Evolutionary conservation across 2,888 invertebrate species (phyloP), one percentile per base, ranked within the genome.

Genomic region (Leistus spinibarbis): DNA sequence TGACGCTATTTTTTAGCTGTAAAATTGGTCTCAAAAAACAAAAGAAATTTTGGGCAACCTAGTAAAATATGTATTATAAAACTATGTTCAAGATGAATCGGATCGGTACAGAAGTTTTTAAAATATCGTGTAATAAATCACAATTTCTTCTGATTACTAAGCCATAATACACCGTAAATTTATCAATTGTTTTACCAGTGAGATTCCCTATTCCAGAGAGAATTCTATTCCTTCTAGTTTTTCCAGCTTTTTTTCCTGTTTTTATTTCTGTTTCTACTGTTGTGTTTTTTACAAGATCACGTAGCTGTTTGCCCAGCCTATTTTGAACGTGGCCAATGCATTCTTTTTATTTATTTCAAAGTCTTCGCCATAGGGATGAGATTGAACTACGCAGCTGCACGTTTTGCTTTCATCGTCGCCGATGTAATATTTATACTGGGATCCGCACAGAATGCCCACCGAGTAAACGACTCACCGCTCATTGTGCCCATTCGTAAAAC

Each of bases 121-220:
- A 56, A 13, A 56, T 17, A 56, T 56, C 57, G 57, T 56, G 57
- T 9, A 62, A 3, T 17, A 20, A 62, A 19, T 62, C 56, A n/a
- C 56, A 1, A 77, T 79, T 78, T 71, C 76, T 75, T 69, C 78
- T 72, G 68, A 77, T 79, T 16, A 77, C 79, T 72, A 77, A 66
- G 54, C 79, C 78, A 64, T 80, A 81, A 77, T 80, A 78, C 10
- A 65, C 76, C 10, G 76, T 78, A 16, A 80, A 54, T 65, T 81
- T 80, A 77, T 80, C 79, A 54, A 79, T 77, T 1, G 80, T 64
- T 53, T 60, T 54, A 40, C 79, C 79, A 1, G 80, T 79, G 40
- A 80, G 67, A 64, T 76, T 70, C 7, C 76, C 76, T 69, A 71
- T 79, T 66, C 79, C 80, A 27, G 27, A 27, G 4, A 27, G 27